A percentile compares a stretch with the other conserved stretches of the same genome.
These are phyloP conservation scores for Drosophila grimshawi DNA, from an alignment of 1,140 invertebrate species.

Conservation along the genomic window DNA sequence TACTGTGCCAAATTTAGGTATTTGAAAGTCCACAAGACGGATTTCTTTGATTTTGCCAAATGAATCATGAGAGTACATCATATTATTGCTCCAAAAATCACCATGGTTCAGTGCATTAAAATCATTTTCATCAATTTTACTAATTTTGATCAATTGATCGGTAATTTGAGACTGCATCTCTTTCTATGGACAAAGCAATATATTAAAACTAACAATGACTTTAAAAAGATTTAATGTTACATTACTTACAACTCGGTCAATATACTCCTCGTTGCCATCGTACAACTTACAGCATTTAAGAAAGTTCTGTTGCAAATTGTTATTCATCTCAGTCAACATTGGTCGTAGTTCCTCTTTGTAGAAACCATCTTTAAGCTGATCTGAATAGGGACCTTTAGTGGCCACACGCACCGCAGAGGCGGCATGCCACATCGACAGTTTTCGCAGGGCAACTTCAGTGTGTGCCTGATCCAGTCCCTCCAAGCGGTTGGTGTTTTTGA, in stretches of 20 bases:
- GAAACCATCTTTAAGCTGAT: slow-evolving; percentile 27
- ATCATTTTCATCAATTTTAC: slow-evolving; percentile 74
- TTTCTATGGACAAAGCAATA: slow-evolving; percentile 8
- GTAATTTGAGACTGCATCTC: slow-evolving; percentile 6
- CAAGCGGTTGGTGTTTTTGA: slow-evolving; percentile 85
- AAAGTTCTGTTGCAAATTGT: slow-evolving; percentile 16
- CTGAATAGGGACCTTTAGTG: slow-evolving; percentile 84
- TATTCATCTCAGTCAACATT: slow-evolving; percentile 47
- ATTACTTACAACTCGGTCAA: slow-evolving; percentile 53
- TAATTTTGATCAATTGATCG: slow-evolving; percentile 42
- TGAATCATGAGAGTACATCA: slow-evolving; percentile 87
- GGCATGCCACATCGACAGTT: slow-evolving; percentile 87
- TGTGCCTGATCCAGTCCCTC: slow-evolving; percentile 85
- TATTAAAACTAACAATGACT: slow-evolving; percentile 18
- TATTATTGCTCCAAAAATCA: slow-evolving; percentile 86
- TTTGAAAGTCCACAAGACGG: slow-evolving; percentile 66
- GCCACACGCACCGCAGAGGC: slow-evolving; percentile 77
- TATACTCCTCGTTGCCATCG: slow-evolving; percentile 49
- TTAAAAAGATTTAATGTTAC: background rate
- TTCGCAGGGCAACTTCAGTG: slow-evolving; percentile 84
- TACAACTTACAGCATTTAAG: slow-evolving; percentile 44
- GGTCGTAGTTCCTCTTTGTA: slow-evolving; percentile 45
- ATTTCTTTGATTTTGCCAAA: slow-evolving; percentile 76
- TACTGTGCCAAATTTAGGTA: slow-evolving; percentile 61
- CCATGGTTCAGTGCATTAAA: slow-evolving; percentile 88